phyloP scores from a whole-genome alignment of 2,113 vertebrate species.

The Phyllostomus hastatus region DNA sequence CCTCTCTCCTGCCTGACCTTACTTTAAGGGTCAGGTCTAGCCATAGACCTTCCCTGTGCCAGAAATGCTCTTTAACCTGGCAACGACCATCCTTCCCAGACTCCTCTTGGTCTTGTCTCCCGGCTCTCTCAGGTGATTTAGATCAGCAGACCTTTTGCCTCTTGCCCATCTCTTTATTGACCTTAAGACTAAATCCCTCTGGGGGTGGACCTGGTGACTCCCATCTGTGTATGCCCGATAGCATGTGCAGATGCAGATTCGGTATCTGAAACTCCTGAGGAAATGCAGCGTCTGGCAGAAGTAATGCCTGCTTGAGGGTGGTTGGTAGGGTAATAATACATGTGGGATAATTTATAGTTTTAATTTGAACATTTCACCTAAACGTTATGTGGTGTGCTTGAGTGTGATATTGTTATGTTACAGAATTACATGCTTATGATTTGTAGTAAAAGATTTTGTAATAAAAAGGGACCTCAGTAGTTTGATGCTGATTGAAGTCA shows the following conservation, averaged over 20 bases:
- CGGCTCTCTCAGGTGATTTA: neutral
- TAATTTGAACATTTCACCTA: too few relatives aligned
- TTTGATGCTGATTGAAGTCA: neutral
- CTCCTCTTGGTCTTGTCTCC: neutral
- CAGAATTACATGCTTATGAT: too few relatives aligned
- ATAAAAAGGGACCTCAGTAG: too few relatives aligned
- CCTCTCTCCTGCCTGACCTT: too few relatives aligned
- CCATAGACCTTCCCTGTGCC: neutral
- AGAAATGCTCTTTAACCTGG: neutral
- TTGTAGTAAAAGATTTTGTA: too few relatives aligned
- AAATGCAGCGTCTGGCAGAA: neutral
- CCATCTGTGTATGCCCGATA: neutral
- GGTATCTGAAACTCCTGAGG: neutral
- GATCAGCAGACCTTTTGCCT: neutral
- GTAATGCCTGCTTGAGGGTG: too few relatives aligned
- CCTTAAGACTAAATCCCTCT: neutral
- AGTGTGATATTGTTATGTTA: too few relatives aligned
- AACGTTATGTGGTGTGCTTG: too few relatives aligned
- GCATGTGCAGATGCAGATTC: neutral
- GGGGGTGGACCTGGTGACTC: neutral
- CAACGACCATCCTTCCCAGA: neutral
- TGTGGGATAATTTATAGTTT: too few relatives aligned
- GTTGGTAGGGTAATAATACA: too few relatives aligned
- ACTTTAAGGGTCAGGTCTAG: neutral
- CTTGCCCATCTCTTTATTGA: neutral